These are phyloP conservation scores for Drosophila chauvacae DNA, from an alignment of 1,140 invertebrate genomes.

Conservation along the genomic window DNA sequence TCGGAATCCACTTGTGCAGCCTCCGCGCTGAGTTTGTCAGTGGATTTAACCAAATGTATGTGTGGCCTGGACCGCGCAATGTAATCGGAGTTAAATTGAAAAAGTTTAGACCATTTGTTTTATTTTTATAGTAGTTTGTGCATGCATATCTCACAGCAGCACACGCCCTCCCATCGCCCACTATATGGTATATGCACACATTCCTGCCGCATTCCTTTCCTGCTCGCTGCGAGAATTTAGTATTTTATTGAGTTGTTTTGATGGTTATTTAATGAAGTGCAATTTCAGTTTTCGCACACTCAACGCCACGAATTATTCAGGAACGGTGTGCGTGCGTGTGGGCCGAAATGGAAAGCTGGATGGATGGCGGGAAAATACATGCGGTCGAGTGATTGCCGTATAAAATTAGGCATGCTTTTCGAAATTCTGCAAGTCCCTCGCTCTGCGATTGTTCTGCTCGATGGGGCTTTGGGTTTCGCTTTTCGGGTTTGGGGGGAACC, in stretches of 20 bases:
- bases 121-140: conserved; percentile 58
- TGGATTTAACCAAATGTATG: conserved; percentile 41
- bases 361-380: conserved; percentile 26
- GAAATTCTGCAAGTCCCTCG: conserved; percentile 17
- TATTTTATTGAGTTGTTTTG: conserved; percentile 81
- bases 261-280: conserved; percentile 81
- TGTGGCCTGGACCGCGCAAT: conserved; percentile 39
- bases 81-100: conserved; percentile 76
- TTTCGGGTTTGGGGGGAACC: background rate
- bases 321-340: conserved; percentile 33
- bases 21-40: conserved; percentile 31
- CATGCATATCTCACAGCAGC: conserved; percentile 10
- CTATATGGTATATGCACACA: conserved; percentile 20
- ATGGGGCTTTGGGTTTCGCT: background rate
- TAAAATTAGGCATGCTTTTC: conserved; percentile 66
- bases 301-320: conserved; percentile 65
- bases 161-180: background rate
- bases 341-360: conserved; percentile 5
- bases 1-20: conserved; percentile 23
- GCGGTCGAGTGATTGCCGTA: conserved; percentile 62
- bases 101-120: conserved; percentile 69
- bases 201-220: conserved; percentile 41
- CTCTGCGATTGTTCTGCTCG: conserved; percentile 22
- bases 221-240: conserved; percentile 61
- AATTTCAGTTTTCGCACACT: conserved; percentile 66